These are phyloP conservation scores for Agonopterix heracliana DNA, from an alignment of 2,888 invertebrate species.

Conservation along the genomic window DNA sequence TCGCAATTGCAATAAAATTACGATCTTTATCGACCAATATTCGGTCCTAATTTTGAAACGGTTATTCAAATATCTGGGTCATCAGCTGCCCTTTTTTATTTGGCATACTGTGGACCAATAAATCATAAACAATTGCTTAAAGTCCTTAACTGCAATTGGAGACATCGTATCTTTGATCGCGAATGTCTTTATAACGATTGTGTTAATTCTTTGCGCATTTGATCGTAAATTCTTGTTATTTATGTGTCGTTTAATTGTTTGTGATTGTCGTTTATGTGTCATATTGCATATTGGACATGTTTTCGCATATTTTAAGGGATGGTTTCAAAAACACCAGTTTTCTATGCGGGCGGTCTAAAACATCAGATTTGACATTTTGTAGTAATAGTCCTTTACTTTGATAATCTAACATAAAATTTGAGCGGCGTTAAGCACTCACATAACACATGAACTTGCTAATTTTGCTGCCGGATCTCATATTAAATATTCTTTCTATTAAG, in stretches of 20 bases:
- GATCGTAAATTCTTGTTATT: slow-evolving; percentile 3
- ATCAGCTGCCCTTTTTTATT: slow-evolving; percentile 3
- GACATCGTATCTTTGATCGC: slow-evolving; percentile 8
- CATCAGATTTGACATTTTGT: too few relatives aligned
- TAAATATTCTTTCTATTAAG: too few relatives aligned
- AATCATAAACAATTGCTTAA: slow-evolving; percentile 2
- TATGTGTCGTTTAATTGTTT: neutral
- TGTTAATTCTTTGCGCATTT: slow-evolving; percentile 9
- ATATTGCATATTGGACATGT: too few relatives aligned
- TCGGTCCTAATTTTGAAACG: slow-evolving; percentile 3
- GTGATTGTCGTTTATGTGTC: neutral
- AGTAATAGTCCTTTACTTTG: too few relatives aligned
- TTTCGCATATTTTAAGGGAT: too few relatives aligned
- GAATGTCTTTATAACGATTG: slow-evolving; percentile 11
- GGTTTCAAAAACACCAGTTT: too few relatives aligned
- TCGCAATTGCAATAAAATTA: too few relatives aligned
- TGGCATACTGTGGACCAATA: neutral
- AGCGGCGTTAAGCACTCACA: too few relatives aligned
- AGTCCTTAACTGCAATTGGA: slow-evolving; percentile 3
- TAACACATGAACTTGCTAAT: too few relatives aligned
- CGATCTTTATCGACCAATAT: slow-evolving; percentile 8
- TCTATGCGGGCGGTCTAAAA: too few relatives aligned
- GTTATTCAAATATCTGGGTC: slow-evolving; percentile 9
- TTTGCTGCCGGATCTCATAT: too few relatives aligned
- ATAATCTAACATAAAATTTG: too few relatives aligned